Conservation (phyloP, 1,140 invertebrate species). For the Chionoecetes opilio region DNA sequence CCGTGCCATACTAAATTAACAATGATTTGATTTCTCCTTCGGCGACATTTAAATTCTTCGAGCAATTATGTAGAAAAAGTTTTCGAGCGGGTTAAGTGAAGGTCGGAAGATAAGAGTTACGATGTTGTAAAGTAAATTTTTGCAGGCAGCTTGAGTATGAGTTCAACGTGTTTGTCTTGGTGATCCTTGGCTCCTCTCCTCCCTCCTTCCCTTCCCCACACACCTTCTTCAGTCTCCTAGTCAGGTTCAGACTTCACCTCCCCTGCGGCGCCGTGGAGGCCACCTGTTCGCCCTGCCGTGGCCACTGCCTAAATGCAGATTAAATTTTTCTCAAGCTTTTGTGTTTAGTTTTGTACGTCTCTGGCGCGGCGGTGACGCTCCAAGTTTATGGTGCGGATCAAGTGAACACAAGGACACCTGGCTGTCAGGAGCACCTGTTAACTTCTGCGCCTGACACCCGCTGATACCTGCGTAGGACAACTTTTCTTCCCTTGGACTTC, state of each 20-base stretch:
- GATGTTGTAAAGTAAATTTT: no score
- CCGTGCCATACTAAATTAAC: no score
- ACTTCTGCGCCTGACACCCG: background rate
- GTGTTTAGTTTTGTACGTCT: background rate
- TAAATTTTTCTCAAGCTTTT: background rate
- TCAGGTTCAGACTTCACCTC: conserved; percentile 6
- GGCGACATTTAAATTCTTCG: no score
- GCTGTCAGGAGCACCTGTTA: background rate
- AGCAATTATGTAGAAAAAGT: no score
- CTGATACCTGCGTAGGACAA: no score
- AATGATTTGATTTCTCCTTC: no score
- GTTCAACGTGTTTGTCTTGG: no score
- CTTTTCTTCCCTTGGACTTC: no score
- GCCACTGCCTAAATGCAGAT: background rate
- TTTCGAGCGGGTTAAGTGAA: no score
- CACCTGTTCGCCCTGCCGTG: background rate
- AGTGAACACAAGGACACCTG: background rate
- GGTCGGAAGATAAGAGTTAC: no score
- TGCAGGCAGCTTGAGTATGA: no score
- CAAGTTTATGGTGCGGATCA: background rate
- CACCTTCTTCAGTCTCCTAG: background rate
- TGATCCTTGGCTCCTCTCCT: background rate
- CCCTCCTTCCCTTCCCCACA: background rate
- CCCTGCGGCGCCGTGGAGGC: background rate
- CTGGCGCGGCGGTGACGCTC: conserved; percentile 11